Evolutionary conservation across 2,797 vertebrate species (phyloP).

Genomic region (Kryptolebias ocellatus): DNA sequence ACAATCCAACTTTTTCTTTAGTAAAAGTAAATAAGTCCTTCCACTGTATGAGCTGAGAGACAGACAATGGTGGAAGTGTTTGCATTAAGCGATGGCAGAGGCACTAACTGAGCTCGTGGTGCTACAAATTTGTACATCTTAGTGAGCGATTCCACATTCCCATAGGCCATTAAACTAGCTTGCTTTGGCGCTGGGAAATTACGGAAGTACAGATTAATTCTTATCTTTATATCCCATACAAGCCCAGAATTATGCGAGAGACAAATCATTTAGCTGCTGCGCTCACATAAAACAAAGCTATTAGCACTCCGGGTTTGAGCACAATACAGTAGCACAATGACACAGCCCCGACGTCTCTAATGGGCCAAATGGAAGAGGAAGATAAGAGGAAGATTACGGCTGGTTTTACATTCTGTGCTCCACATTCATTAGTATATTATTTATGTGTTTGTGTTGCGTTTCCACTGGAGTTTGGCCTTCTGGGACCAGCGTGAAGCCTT

Average conservation of each 20-base stretch:
- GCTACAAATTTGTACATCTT: constrained; percentile 34
- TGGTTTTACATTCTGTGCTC: constrained; percentile 39
- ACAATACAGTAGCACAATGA: constrained; percentile 61
- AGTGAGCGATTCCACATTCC: constrained; percentile 45
- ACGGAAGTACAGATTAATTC: constrained; percentile 67
- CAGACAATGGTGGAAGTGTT: constrained; percentile 5
- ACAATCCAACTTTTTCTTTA: no score
- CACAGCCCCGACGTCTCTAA: constrained; percentile 49
- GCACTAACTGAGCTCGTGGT: constrained; percentile 12
- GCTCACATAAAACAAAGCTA: constrained; percentile 73
- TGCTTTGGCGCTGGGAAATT: constrained; percentile 51
- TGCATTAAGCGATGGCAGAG: background rate
- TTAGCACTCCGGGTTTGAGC: constrained; percentile 57
- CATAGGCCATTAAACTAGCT: constrained; percentile 55
- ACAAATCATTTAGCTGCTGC: constrained; percentile 68
- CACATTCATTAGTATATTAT: constrained; percentile 53
- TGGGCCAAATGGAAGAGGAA: constrained; percentile 59
- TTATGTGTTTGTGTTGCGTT: constrained; percentile 44
- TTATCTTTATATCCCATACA: constrained; percentile 75
- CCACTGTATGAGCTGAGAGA: constrained; percentile 2
- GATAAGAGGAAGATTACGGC: constrained; percentile 66
- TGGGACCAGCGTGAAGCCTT: constrained; percentile 31
- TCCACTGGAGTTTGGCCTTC: constrained; percentile 17
- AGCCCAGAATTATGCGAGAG: constrained; percentile 55
- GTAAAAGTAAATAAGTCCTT: background rate